Evolutionary conservation across 2,888 invertebrate genomes (phyloP), one percentile per base, ranked within the genome.

Genomic region (Apamea monoglypha): DNA sequence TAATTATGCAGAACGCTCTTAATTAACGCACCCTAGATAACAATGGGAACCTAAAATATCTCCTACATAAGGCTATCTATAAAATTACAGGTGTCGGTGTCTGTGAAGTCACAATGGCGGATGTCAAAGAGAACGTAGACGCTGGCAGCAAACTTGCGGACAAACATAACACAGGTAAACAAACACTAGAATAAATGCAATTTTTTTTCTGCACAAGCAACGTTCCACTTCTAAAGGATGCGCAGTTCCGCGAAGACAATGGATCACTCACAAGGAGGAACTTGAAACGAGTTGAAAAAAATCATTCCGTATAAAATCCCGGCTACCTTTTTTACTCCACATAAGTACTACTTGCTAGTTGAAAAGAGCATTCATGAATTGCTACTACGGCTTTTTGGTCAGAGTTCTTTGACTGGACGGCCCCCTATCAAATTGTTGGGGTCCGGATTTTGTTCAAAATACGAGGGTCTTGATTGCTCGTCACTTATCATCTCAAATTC

Each of bases 121-220:
- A 96, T 78, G 94, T 96, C 69, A 95, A 95, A 76, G 94, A 94
- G 64, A 90, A 89, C 69, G 70, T 92, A 75, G 91, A 93, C 18
- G 90, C 92, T 67, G 90, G 89, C 61, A 91, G 88, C 77, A 95
- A 95, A 86, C 92, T 89, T 61, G 89, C 90, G 82, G 96, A 96
- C 78, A 96, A 96, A 92, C 96, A 96, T 81, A 96, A 95, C 79
- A 95, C 96, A 96, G 96, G 96, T 96, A 93, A 78, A 80, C 16
- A 75, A 68, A 76, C 16, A 64, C 66, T 79, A 72, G 50, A 76
- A 67, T 50, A 72, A 76, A 82, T 74, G 36, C 6, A 71, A 56
- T 12, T 36, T 71, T 80, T 47, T 76, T 56, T 53, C 44, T 21
- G 25, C 29, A 32, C 10, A 50, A 67, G 44, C 14, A 56, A 32